Evolutionary conservation across 2,888 invertebrate species (phyloP), one percentile per base, ranked within the genome.

Genomic region (Ptilodon capucinus): DNA sequence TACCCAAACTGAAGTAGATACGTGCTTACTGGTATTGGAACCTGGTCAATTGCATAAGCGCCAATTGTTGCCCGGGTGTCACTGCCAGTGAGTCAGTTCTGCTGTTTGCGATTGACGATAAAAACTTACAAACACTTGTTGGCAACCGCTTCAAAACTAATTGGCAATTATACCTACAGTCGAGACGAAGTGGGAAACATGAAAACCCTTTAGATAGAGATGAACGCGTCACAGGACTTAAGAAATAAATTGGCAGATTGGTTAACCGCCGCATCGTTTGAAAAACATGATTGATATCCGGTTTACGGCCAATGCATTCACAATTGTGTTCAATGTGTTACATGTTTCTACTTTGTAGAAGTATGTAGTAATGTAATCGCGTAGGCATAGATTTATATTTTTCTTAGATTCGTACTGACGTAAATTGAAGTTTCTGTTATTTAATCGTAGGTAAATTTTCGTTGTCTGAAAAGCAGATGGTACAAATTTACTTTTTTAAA

Each of bases 21-120:
- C 11, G n/a, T 39, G 9, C 5, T 14, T 39, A 51, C 62, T 51
- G 60, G 66, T 67, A 52, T 77, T 74, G 74, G 77, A 77, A 74
- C 68, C 72, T 77, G 76, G 75, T 77, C 74, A 79, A 76, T 86
- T 86, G 84, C 83, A 84, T 84, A 84, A 84, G 81, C 74, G 75
- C 72, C 78, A 79, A 81, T 71, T 74, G 74, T 71, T 64, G 64
- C 66, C 72, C 58, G 62, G 66, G 61, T 63, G 69, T 68, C 71
- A 72, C 62, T 63, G 69, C 66, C 65, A 68, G 60, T 76, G 76
- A 80, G 63, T 78, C 78, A 74, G 71, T 70, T 67, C 59, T 70
- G 68, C 68, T 73, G 66, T 77, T 76, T 70, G 71, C 64, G 68
- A 70, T 73, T 70, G 64, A 62, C 64, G 67, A 71, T 76, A 79